Conservation (phyloP, 2,113 vertebrate genomes). For the Narcine bancroftii region DNA sequence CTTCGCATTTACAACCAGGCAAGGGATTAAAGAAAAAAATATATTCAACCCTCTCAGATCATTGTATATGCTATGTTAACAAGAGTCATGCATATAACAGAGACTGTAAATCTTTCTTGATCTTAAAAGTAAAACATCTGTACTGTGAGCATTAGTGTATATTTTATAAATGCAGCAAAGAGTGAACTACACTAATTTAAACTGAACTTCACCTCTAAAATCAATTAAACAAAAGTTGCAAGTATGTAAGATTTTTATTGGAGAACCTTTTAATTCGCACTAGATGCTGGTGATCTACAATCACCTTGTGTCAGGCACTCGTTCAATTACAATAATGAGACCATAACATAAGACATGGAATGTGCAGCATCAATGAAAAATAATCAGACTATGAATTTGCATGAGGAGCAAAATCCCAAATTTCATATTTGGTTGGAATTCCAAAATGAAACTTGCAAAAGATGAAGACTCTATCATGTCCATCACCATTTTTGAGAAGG, state of each 20-base stretch:
- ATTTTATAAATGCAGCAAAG: not conserved
- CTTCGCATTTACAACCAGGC: not conserved
- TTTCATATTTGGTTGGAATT: not conserved
- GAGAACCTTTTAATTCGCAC: not conserved
- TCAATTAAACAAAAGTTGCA: slow-evolving; percentile 13
- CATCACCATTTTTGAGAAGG: not conserved
- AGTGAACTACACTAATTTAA: slow-evolving; percentile 17
- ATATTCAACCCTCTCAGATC: not conserved
- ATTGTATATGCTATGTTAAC: not conserved
- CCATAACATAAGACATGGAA: not conserved
- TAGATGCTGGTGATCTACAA: slow-evolving; percentile 16
- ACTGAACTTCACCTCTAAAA: slow-evolving; percentile 5
- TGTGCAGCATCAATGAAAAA: slow-evolving; percentile 24
- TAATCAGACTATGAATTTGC: not conserved
- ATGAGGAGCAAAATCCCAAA: not conserved
- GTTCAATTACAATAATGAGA: slow-evolving; percentile 18
- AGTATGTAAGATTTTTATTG: slow-evolving; percentile 11
- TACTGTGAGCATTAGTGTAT: not conserved
- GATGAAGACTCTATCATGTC: not conserved
- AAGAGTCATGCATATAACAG: not conserved
- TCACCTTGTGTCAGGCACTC: slow-evolving; percentile 13
- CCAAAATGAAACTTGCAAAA: not conserved
- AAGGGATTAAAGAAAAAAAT: not conserved
- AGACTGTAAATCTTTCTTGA: slow-evolving; percentile 1
- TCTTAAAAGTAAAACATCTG: not conserved